Base-by-base conservation (phyloP, 2,888 invertebrate genomes). In the Brachyopa scutellaris region DNA sequence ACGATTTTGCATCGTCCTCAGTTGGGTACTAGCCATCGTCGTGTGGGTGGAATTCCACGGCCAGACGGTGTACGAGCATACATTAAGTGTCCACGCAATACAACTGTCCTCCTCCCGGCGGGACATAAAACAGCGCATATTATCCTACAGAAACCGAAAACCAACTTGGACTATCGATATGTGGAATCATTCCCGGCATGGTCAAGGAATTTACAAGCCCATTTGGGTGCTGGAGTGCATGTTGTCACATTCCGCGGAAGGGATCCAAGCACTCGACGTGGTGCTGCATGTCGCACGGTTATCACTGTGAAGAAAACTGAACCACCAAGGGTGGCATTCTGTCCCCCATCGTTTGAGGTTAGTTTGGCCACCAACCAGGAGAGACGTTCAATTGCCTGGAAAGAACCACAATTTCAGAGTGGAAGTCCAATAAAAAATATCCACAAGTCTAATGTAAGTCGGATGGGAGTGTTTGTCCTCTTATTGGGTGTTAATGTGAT, bases 101-200 rank as follows among this genome's bases (percentile, higher is more conserved):
- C 94, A 40, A 92, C 92, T 29, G 92, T 93, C 31, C 91, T 92
- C 49, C 89, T 94, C 49, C 92, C 92, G 1, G 91, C 84, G 0
- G 87, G 86, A 0, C 88, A 90, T 38, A 84, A 78, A 7, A 88
- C 86, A 3, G 87, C 89, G 1, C 88, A 88, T 42, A 88, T 91
- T n/a, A 86, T 92, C 73, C 91, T 93, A 0, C 92, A 90, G 21
- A 88, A 87, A 64, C 92, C 92, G 0, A 88, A 93, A 86, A 93
- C 94, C 29, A 94, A 94, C 88, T 92, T 94, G 86, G 93, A 94
- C 87, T 94, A 92, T 82, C 93, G 93, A 84, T 92, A 92, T 85
- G 92, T 94, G 29, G 91, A 92, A 26, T 92, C 93, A 0, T 91
- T 91, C 47, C 94, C 94, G 1, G 84, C 90, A 1, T 94, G 94